Conservation (phyloP, 2,113 vertebrate genomes). For the Potamarius usumacintae region DNA sequence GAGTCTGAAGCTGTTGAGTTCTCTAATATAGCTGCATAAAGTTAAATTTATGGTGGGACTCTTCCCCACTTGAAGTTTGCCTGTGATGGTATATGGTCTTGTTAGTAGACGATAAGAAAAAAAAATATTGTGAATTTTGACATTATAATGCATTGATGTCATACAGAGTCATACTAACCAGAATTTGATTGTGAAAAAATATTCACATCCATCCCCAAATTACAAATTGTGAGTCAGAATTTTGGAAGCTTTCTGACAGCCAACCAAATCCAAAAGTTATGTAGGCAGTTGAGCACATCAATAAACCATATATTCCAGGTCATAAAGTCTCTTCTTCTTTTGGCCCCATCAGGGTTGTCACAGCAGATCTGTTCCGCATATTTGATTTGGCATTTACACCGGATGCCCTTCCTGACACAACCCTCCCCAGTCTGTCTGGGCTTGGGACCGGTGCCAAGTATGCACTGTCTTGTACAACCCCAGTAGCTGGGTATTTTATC, state of each 20-base stretch:
- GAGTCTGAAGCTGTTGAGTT: too few species aligned
- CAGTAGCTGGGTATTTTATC: too few species aligned
- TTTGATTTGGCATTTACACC: too few species aligned
- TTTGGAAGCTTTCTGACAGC: neutral
- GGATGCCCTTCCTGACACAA: too few species aligned
- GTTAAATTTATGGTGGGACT: neutral
- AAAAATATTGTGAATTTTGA: neutral
- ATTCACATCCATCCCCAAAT: neutral
- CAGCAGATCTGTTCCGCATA: too few species aligned
- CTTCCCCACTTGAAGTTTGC: neutral
- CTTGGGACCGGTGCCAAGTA: too few species aligned
- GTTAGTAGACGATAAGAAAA: neutral
- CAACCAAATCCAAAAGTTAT: neutral
- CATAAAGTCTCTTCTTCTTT: neutral
- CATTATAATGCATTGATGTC: neutral
- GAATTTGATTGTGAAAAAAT: neutral
- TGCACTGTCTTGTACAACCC: too few species aligned
- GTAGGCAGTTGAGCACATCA: neutral
- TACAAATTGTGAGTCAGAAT: neutral
- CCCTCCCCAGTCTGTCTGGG: too few species aligned
- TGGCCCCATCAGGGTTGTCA: too few species aligned
- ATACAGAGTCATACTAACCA: neutral
- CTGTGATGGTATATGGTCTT: neutral
- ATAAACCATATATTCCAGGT: neutral
- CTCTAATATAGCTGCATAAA: too few species aligned